Conservation (phyloP, 1,140 invertebrate species). For the Trichomalopsis sarcophagae region DNA sequence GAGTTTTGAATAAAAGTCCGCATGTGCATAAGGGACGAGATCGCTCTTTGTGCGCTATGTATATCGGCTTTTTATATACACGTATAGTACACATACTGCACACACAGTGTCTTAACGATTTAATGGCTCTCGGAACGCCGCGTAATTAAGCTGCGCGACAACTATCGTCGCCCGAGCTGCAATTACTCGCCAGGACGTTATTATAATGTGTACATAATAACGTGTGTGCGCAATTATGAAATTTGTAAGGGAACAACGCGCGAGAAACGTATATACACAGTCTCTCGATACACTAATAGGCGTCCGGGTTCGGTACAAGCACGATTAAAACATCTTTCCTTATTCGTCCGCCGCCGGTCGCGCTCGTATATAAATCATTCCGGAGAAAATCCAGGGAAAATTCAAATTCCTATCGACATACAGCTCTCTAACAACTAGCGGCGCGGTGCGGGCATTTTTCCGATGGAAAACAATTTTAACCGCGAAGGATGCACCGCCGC, state of each 20-base stretch:
- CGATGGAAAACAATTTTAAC: slow-evolving; percentile 18
- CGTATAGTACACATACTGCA: neutral
- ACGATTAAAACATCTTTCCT: neutral
- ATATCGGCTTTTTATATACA: neutral
- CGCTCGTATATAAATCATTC: neutral
- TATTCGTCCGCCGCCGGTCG: neutral
- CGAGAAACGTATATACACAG: neutral
- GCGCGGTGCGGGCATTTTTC: neutral
- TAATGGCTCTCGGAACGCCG: neutral
- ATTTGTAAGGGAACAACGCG: neutral
- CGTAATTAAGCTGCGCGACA: neutral
- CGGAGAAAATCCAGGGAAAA: neutral
- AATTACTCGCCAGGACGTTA: neutral
- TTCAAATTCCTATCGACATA: neutral
- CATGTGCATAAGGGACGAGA: neutral
- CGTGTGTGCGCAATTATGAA: neutral
- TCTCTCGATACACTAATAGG: neutral
- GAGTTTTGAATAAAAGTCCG: neutral
- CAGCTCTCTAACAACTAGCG: neutral
- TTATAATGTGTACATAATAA: slow-evolving; percentile 1
- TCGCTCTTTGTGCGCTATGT: neutral
- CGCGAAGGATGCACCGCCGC: neutral
- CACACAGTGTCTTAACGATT: neutral
- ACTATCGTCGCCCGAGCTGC: neutral
- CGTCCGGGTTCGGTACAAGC: neutral